A percentile compares a stretch with the other conserved stretches of the same genome.
Evolutionary conservation across 2,797 vertebrate species (phyloP).

Genomic region (Malacoctenus gilli): DNA sequence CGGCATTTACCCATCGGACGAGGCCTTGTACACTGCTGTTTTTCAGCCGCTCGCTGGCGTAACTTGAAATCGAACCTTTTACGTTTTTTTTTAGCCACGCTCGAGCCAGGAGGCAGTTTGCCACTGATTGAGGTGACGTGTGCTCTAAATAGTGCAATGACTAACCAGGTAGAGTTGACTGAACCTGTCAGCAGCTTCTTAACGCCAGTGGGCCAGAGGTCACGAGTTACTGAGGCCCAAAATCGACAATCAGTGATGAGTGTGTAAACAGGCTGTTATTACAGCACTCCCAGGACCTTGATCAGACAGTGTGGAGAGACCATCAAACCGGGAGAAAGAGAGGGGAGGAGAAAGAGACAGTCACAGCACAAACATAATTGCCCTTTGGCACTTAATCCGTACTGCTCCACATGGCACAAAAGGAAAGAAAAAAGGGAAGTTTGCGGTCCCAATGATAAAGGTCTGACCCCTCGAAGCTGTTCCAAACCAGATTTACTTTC

Average conservation of each 20-base stretch:
- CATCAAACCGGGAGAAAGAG: conserved; percentile 8
- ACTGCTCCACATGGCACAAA: conserved; percentile 16
- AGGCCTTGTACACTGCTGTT: conserved; percentile 14
- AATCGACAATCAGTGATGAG: conserved; percentile 70
- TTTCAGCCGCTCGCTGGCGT: conserved; percentile 23
- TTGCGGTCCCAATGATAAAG: conserved; percentile 20
- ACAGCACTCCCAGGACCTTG: conserved; percentile 47
- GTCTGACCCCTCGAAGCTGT: conserved; percentile 25
- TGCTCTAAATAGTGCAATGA: conserved; percentile 45
- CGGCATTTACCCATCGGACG: conserved; percentile 28
- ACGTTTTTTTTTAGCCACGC: conserved; percentile 26
- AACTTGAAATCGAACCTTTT: conserved; percentile 7
- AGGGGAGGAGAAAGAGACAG: conserved; percentile 16
- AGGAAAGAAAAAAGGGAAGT: conserved; percentile 22
- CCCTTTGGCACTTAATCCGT: conserved; percentile 26
- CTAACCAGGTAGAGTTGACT: conserved; percentile 62
- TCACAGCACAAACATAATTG: conserved; percentile 41
- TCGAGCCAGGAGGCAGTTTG: conserved; percentile 28
- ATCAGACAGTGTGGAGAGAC: conserved; percentile 64
- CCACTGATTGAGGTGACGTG: conserved; percentile 34
- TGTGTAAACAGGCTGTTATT: conserved; percentile 62
- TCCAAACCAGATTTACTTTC: conserved; percentile 24
- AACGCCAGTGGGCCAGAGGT: conserved; percentile 48
- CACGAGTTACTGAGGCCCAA: conserved; percentile 57
- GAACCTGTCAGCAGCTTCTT: conserved; percentile 65